These are phyloP conservation scores for Aurelia sp. DNA, from an alignment of 30 jellyfish, hydroid and myxozoan species.

Conservation along the genomic window DNA sequence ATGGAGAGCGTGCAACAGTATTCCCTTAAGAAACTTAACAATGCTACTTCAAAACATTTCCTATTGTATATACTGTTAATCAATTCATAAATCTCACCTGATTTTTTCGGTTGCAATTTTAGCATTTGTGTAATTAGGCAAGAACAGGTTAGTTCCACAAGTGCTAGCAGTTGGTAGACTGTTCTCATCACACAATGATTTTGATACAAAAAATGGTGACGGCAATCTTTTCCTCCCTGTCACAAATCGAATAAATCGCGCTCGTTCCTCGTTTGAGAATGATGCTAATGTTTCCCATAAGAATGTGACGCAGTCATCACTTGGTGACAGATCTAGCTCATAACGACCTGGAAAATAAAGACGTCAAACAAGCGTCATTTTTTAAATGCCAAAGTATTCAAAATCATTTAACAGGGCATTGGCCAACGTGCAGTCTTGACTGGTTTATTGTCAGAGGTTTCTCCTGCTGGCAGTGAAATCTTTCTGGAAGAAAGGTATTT, in stretches of 20 bases:
- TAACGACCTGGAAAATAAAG: slow-evolving; percentile 82
- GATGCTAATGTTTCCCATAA: slow-evolving; percentile 82
- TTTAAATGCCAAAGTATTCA: background rate
- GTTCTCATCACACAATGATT: slow-evolving; percentile 69
- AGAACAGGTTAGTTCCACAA: slow-evolving; percentile 87
- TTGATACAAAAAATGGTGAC: slow-evolving; percentile 79
- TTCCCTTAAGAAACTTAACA: too few relatives aligned
- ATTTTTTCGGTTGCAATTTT: slow-evolving; percentile 79
- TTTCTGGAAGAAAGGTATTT: too few relatives aligned
- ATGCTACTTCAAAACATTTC: too few relatives aligned
- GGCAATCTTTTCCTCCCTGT: slow-evolving; percentile 94
- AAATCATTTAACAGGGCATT: too few relatives aligned
- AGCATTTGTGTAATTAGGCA: slow-evolving; percentile 82
- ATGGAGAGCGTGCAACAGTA: too few relatives aligned
- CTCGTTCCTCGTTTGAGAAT: slow-evolving; percentile 79
- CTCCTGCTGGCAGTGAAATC: too few relatives aligned
- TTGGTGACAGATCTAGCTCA: slow-evolving; percentile 64
- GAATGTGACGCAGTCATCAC: slow-evolving; percentile 63
- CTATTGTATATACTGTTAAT: too few relatives aligned
- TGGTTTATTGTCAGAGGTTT: too few relatives aligned
- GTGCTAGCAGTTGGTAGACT: slow-evolving; percentile 94
- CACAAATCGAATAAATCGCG: slow-evolving; percentile 88
- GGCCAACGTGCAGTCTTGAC: too few relatives aligned
- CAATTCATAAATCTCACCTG: slow-evolving; percentile 63
- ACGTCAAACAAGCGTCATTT: background rate